phyloP scores from a whole-genome alignment of 2,888 invertebrate species.

The Athetis lepigone region DNA sequence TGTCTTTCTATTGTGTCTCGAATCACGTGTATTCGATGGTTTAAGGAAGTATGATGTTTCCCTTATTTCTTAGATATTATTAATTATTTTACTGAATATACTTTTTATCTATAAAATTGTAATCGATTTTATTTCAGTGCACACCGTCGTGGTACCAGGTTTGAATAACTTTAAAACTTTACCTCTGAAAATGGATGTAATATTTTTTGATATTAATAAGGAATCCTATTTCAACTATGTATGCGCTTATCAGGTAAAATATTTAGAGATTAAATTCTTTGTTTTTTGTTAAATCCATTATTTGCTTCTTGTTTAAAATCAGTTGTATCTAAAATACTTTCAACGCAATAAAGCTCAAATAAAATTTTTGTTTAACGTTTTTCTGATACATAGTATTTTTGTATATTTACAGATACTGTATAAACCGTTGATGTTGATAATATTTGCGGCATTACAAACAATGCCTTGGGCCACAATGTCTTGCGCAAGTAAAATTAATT shows the following conservation, averaged over 20 bases:
- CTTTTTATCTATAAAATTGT: conserved; percentile 12
- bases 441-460: conserved; percentile 64
- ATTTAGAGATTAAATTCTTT: background rate
- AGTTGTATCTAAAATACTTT: background rate
- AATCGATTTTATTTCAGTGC: conserved; percentile 68
- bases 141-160: conserved; percentile 73
- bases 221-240: conserved; percentile 67
- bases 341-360: background rate
- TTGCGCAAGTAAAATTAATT: conserved; percentile 70
- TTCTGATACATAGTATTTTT: background rate
- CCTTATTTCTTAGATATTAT: too few species aligned
- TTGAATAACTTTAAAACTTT: conserved; percentile 68
- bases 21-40: too few species aligned
- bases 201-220: conserved; percentile 71
- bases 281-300: background rate
- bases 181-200: conserved; percentile 77
- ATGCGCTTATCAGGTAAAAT: conserved; percentile 71
- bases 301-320: too few species aligned
- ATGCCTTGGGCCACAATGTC: conserved; percentile 74
- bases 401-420: conserved; percentile 69
- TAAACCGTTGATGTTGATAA: conserved; percentile 69
- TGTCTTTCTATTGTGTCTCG: too few species aligned
- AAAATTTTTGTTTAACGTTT: background rate
- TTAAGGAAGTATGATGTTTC: background rate
- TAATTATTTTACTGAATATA: conserved; percentile 8